Conservation (phyloP, 2,797 vertebrate genomes). For the Spea hammondii region DNA sequence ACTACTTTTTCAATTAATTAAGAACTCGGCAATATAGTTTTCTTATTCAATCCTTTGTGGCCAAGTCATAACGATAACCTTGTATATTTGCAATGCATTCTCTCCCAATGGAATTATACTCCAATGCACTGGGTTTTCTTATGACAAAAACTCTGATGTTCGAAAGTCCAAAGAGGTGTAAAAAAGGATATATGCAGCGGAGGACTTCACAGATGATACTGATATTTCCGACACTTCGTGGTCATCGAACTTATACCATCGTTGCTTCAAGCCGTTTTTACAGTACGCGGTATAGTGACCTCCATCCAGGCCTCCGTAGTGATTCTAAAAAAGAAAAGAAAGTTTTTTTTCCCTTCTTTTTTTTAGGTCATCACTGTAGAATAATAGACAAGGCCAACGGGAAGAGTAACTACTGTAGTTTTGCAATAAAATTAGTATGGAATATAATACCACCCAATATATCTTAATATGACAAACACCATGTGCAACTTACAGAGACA, state of each 20-base stretch:
- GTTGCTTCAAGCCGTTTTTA: slow-evolving; percentile 82
- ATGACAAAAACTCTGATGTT: slow-evolving; percentile 60
- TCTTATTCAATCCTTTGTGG: slow-evolving; percentile 7
- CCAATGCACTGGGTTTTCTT: slow-evolving; percentile 37
- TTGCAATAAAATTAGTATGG: too few relatives aligned
- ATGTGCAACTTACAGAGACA: slow-evolving; percentile 85
- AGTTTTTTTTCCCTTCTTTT: too few relatives aligned
- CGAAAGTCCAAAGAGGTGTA: slow-evolving; percentile 85
- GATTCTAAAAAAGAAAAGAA: slow-evolving; percentile 77
- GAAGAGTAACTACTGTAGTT: too few relatives aligned
- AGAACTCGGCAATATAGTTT: slow-evolving; percentile 45
- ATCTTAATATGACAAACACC: too few relatives aligned
- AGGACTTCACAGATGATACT: slow-evolving; percentile 86
- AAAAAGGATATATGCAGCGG: slow-evolving; percentile 96
- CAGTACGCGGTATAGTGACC: slow-evolving; percentile 98
- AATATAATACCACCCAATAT: too few relatives aligned
- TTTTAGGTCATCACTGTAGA: too few relatives aligned
- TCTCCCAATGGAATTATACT: neutral
- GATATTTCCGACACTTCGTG: slow-evolving; percentile 93
- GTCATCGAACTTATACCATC: slow-evolving; percentile 97
- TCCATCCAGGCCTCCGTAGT: slow-evolving; percentile 93
- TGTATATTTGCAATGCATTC: slow-evolving; percentile 51
- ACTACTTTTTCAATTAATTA: slow-evolving; percentile 44
- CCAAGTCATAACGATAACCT: slow-evolving; percentile 13
- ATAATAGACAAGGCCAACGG: neutral